phyloP scores from a whole-genome alignment of 1,140 invertebrate species.

The Samia ricini region DNA sequence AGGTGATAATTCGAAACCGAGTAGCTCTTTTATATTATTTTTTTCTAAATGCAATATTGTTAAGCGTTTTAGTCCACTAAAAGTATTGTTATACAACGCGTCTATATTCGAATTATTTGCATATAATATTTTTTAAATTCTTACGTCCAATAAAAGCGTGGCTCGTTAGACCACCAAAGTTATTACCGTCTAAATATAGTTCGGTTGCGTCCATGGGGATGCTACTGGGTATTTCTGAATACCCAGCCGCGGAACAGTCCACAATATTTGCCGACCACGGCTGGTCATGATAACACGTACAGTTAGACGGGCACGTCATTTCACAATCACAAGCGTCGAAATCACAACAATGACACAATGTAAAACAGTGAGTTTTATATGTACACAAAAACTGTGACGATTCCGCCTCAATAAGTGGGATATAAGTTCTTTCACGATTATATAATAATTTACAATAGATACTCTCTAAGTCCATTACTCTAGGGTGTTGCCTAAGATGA shows the following conservation, averaged over 20 bases:
- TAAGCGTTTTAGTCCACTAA: constrained; percentile 89
- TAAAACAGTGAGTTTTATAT: constrained; percentile 95
- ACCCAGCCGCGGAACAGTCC: constrained; percentile 90
- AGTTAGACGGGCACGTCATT: constrained; percentile 96
- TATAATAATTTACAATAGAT: constrained; percentile 94
- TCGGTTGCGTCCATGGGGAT: constrained; percentile 97
- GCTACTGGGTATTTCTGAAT: constrained; percentile 88
- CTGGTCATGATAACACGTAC: constrained; percentile 96
- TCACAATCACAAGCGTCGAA: constrained; percentile 97
- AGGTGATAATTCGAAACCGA: constrained; percentile 90
- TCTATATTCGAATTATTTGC: constrained; percentile 93
- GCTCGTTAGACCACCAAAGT: constrained; percentile 90
- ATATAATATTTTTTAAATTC: constrained; percentile 90
- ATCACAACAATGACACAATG: constrained; percentile 95
- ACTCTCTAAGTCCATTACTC: constrained; percentile 93
- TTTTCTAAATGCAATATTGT: constrained; percentile 90
- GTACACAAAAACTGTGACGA: constrained; percentile 94
- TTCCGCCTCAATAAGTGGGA: constrained; percentile 90
- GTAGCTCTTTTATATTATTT: constrained; percentile 87
- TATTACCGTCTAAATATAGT: constrained; percentile 94
- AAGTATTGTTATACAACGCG: constrained; percentile 91
- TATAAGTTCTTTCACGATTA: constrained; percentile 87
- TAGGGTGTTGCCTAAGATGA: constrained; percentile 88
- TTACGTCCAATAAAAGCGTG: constrained; percentile 95
- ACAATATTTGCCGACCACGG: constrained; percentile 96